Conservation (phyloP, 1,140 invertebrate genomes). For the Atta texana region DNA sequence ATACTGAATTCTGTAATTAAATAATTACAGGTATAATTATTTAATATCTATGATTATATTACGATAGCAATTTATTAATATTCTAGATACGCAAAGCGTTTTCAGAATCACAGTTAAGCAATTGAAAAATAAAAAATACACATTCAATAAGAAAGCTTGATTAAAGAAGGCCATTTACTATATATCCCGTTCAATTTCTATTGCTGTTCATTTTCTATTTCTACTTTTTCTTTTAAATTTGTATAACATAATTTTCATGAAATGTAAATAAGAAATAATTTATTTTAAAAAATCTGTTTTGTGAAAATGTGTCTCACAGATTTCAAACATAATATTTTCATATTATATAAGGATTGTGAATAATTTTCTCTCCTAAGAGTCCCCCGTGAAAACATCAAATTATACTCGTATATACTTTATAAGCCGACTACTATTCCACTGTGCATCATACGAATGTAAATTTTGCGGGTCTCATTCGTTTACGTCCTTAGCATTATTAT, state of each 20-base stretch:
- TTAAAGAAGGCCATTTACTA: not conserved
- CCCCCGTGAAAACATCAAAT: slow-evolving; percentile 23
- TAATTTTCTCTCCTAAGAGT: slow-evolving; percentile 14
- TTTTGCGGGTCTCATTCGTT: slow-evolving; percentile 25
- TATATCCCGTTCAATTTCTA: not conserved
- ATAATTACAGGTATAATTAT: slow-evolving; percentile 15
- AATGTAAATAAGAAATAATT: not conserved
- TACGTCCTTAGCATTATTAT: not conserved
- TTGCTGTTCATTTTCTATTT: not conserved
- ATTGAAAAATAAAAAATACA: not conserved
- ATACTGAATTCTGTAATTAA: not conserved
- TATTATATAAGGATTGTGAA: slow-evolving; percentile 7
- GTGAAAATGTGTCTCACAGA: not conserved
- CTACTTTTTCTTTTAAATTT: not conserved
- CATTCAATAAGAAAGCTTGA: not conserved
- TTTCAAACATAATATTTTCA: not conserved
- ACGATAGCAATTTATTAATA: not conserved
- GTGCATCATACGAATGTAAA: slow-evolving; percentile 36
- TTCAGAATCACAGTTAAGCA: not conserved
- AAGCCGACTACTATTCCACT: slow-evolving; percentile 4
- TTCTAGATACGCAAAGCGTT: not conserved
- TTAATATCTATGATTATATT: slow-evolving; percentile 1
- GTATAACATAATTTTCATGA: not conserved
- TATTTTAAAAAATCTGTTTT: not conserved
- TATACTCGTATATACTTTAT: slow-evolving; percentile 13